phyloP scores from a whole-genome alignment of 2,113 vertebrate species.

The Festucalex cinctus region DNA sequence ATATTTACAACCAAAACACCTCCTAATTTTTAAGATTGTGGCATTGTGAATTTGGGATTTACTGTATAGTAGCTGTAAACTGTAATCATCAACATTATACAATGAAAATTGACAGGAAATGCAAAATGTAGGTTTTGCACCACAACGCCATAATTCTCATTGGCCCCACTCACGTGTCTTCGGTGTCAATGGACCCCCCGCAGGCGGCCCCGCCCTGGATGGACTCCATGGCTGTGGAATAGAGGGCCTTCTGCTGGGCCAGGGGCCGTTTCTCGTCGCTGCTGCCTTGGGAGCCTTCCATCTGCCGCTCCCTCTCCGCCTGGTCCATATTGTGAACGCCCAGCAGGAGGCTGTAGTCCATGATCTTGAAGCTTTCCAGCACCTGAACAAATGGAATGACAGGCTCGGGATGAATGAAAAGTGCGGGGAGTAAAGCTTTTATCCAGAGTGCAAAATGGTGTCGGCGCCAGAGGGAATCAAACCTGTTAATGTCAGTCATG shows the following conservation, averaged over 20 bases:
- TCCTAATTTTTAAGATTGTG: too few relatives aligned
- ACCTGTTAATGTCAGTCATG: not conserved
- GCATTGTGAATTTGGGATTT: too few relatives aligned
- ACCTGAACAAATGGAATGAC: conserved; percentile 73
- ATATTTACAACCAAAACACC: too few relatives aligned
- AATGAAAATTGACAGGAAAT: not conserved
- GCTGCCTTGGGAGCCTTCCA: conserved; percentile 81
- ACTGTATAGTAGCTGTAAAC: too few relatives aligned
- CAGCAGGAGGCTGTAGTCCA: conserved; percentile 97
- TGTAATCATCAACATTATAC: not conserved
- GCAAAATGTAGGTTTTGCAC: not conserved
- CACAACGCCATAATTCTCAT: not conserved
- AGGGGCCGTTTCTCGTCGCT: conserved; percentile 88
- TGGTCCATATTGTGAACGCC: conserved; percentile 97
- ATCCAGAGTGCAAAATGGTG: not conserved
- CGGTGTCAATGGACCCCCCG: conserved; percentile 88
- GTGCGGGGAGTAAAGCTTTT: not conserved
- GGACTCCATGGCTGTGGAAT: conserved; percentile 98
- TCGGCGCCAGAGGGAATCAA: conserved; percentile 7
- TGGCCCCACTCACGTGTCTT: conserved; percentile 84
- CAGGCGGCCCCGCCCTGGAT: conserved; percentile 93
- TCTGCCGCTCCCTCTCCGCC: conserved; percentile 85
- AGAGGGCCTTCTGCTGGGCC: conserved; percentile 96
- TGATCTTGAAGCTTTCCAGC: conserved; percentile 98
- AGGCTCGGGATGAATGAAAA: not conserved